Percentiles rank a stretch among this genome's conserved stretches.
Evolutionary conservation across 92 coral and sea anemone genomes (phyloP).

Genomic region (Palythoa grandiflora): DNA sequence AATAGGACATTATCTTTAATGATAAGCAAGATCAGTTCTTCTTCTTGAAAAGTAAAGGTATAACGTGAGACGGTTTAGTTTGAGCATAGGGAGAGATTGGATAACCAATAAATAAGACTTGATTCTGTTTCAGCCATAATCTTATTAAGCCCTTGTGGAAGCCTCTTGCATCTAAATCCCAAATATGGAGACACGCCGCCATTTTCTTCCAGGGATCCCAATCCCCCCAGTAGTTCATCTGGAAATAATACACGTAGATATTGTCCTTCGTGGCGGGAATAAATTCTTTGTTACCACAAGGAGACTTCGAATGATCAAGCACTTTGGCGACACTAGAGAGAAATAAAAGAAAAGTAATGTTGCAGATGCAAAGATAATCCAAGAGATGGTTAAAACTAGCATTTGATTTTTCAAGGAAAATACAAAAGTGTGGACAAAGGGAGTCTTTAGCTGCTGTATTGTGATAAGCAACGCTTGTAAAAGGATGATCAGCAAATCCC

Average conservation of each 20-base stretch:
- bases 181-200: constrained; percentile 41
- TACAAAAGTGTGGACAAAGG: too few species aligned
- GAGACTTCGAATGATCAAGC: constrained; percentile 38
- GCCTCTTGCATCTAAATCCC: constrained; percentile 39
- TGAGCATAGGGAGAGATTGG: constrained; percentile 28
- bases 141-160: constrained; percentile 41
- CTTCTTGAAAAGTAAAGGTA: constrained; percentile 8
- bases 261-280: constrained; percentile 25
- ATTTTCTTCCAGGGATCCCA: constrained; percentile 22
- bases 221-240: constrained; percentile 41
- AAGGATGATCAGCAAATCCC: too few species aligned
- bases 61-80: constrained; percentile 26
- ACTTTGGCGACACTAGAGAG: constrained; percentile 14
- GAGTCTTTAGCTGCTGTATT: too few species aligned
- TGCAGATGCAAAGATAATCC: too few species aligned
- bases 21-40: not conserved
- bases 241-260: constrained; percentile 43
- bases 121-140: constrained; percentile 21
- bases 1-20: not conserved
- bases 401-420: too few species aligned
- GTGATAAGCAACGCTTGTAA: too few species aligned
- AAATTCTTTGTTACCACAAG: constrained; percentile 15
- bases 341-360: not conserved
- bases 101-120: constrained; percentile 29
- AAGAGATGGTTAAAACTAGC: too few species aligned